Evolutionary conservation across 2,888 invertebrate genomes (phyloP).

Genomic region (Troglohyphantes excavatus): DNA sequence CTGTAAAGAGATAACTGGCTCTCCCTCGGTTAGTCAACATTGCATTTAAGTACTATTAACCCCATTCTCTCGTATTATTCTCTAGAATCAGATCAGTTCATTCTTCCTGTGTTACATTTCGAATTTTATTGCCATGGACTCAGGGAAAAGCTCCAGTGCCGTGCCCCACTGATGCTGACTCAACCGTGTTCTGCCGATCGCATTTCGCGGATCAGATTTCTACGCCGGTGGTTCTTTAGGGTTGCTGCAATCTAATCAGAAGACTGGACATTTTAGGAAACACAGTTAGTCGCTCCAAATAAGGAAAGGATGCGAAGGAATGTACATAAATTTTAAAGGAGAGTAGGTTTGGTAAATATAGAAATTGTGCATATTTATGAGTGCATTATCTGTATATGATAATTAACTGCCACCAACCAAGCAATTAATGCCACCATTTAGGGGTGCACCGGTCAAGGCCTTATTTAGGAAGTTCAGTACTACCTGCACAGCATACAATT

Average conservation of each 20-base stretch:
- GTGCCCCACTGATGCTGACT: conserved; percentile 16
- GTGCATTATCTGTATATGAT: no score
- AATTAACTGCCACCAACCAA: no score
- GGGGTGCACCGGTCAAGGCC: no score
- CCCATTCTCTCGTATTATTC: conserved; percentile 15
- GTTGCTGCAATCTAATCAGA: conserved; percentile 38
- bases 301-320: no score
- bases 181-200: conserved; percentile 12
- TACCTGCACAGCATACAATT: no score
- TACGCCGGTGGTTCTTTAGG: conserved; percentile 25
- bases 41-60: conserved; percentile 42
- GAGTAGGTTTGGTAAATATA: no score
- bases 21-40: conserved; percentile 55
- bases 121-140: conserved; percentile 16
- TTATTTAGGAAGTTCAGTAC: no score
- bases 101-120: conserved; percentile 15
- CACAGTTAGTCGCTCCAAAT: background rate
- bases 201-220: conserved; percentile 42
- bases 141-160: conserved; percentile 30
- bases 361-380: no score
- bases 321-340: no score
- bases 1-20: conserved; percentile 31
- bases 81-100: background rate
- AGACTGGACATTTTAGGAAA: conserved; percentile 19
- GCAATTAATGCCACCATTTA: no score